Base-by-base conservation (phyloP, 2,888 invertebrate genomes). In the Nipponacmea schrenckii region DNA sequence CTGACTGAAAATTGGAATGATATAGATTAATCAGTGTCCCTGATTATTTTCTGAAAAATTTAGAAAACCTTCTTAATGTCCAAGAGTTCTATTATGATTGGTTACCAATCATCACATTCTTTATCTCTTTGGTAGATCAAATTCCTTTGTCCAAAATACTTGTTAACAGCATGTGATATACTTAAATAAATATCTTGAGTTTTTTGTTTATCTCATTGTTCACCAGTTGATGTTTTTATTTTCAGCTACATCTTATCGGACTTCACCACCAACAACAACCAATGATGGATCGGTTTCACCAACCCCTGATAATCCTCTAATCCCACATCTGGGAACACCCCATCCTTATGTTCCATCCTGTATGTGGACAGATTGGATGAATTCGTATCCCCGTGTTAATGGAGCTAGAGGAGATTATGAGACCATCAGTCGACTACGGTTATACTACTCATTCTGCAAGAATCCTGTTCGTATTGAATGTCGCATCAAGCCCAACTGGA, bases 361-460 rank as follows among this genome's bases (percentile, higher is more conserved):
- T 62, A 63, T 62, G 48, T 96, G 95, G 95, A 93, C 94, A 0
- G 88, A 90, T n/a, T 96, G 96, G 96, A 90, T 94, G 76, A 95
- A 93, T 88, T 91, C 80, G 3, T 78, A 76, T 39, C 71, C 76
- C 0, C 83, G 84, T 4, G 78, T 81, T n/a, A 75, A 75, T 12
- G 74, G 72, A 67, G 82, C 81, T 64, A 80, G 76, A 20, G 86
- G 87, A 12, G 88, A 88, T 69, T 78, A 82, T 45, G 88, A 88
- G 74, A 82, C 83, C 7, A 77, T 85, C 31, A 71, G 71, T 7
- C 74, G 70, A 56, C 78, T 85, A 8, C 67, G 84, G 20, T 69
- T 74, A 10, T 70, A 79, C 17, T 84, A 84, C 67, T 69, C 80
- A 5, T 85, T 81, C 80, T 84, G 85, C 68, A 81, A 79, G 39